These are phyloP conservation scores for Gnathonemus longibarbis DNA, from an alignment of 2,113 vertebrate species.

Conservation along the genomic window DNA sequence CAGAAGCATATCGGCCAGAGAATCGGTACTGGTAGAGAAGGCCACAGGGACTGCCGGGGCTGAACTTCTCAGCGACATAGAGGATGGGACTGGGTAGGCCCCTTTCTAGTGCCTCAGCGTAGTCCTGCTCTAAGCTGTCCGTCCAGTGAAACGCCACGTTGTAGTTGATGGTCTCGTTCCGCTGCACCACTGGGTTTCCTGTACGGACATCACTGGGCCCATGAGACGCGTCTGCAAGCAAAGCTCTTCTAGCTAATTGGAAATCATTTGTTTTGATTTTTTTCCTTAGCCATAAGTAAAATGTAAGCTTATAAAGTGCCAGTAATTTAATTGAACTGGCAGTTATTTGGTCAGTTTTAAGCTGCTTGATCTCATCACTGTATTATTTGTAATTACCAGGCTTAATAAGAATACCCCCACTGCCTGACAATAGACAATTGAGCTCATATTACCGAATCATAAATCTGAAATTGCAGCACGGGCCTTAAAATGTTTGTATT, in stretches of 20 bases:
- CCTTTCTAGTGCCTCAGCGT: slow-evolving; percentile 61
- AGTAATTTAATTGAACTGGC: not conserved
- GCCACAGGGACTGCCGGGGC: slow-evolving; percentile 64
- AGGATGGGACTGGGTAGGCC: slow-evolving; percentile 87
- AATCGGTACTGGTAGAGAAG: slow-evolving; percentile 72
- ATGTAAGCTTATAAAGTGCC: not conserved
- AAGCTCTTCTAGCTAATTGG: not conserved
- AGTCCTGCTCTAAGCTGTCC: slow-evolving; percentile 59
- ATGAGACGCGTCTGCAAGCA: not conserved
- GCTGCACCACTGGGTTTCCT: slow-evolving; percentile 79
- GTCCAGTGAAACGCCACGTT: slow-evolving; percentile 83
- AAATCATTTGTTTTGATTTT: not conserved
- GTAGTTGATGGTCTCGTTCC: slow-evolving; percentile 91
- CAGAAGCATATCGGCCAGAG: slow-evolving; percentile 74
- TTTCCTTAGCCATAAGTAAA: not conserved
- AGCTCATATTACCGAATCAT: not conserved
- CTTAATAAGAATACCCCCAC: not conserved
- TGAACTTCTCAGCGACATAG: slow-evolving; percentile 90
- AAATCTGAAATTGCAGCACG: not conserved
- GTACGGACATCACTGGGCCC: not conserved
- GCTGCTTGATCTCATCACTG: not conserved
- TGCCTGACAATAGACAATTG: not conserved
- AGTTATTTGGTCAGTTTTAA: not conserved
- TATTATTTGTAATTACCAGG: not conserved
- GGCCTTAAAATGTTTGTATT: not conserved